Percentiles rank a stretch among this genome's conserved stretches.
Evolutionary conservation across 2,113 vertebrate species (phyloP).

Genomic region (Thunnus maccoyii): DNA sequence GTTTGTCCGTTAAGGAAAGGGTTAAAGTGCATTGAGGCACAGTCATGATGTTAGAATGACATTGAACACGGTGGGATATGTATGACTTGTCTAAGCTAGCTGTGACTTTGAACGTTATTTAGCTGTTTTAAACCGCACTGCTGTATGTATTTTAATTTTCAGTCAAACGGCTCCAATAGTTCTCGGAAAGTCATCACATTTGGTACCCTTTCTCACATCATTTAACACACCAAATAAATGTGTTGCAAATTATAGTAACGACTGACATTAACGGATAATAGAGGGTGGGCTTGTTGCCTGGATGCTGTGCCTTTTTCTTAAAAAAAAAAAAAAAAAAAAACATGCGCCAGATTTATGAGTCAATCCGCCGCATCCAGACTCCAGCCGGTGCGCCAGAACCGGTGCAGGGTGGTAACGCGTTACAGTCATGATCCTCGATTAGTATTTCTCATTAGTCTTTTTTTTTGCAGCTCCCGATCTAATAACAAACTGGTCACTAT

Average conservation of each 20-base stretch:
- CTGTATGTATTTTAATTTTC: not conserved
- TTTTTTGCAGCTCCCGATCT: not conserved
- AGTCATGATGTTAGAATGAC: conserved; percentile 49
- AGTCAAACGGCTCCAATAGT: not conserved
- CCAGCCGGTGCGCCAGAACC: conserved; percentile 45
- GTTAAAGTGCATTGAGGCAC: conserved; percentile 20
- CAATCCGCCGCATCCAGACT: conserved; percentile 24
- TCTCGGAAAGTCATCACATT: not conserved
- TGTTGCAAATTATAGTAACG: not conserved
- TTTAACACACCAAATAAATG: not conserved
- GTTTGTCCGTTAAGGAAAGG: not conserved
- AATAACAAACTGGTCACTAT: not conserved
- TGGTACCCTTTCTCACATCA: not conserved
- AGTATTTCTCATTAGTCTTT: not conserved
- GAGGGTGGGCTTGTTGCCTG: not conserved
- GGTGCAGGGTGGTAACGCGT: conserved; percentile 37
- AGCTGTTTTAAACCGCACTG: not conserved
- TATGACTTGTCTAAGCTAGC: not conserved
- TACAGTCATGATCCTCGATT: not conserved
- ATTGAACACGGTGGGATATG: conserved; percentile 39
- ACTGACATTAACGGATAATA: not conserved
- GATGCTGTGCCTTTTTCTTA: not conserved
- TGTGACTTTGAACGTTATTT: not conserved
- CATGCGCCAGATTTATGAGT: conserved; percentile 29
- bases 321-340: not conserved